These are phyloP conservation scores for Palaemon carinicauda DNA, from an alignment of 1,140 invertebrate species.

Conservation along the genomic window DNA sequence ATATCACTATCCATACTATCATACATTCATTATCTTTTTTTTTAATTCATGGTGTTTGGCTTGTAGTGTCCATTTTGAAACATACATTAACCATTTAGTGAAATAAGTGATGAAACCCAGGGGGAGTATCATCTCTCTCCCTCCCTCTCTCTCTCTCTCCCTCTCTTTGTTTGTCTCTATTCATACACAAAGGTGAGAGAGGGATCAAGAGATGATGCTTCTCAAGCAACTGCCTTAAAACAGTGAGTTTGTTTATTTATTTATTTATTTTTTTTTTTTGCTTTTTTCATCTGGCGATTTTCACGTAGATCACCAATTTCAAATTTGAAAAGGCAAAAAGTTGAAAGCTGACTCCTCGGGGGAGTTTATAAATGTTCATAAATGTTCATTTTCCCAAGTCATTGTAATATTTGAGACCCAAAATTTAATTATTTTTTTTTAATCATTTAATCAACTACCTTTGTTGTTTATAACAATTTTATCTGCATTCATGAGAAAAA, in stretches of 20 bases:
- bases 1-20: not conserved
- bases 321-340: not conserved
- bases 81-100: too few relatives aligned
- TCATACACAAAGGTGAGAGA: too few relatives aligned
- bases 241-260: constrained; percentile 31
- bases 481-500: too few relatives aligned
- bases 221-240: constrained; percentile 43
- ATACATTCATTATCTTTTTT: not conserved
- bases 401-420: too few relatives aligned
- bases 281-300: not conserved
- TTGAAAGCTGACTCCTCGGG: not conserved
- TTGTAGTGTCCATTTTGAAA: constrained; percentile 14
- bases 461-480: too few relatives aligned
- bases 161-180: too few relatives aligned
- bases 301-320: too few relatives aligned
- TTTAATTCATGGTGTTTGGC: constrained; percentile 30
- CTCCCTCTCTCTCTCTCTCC: too few relatives aligned
- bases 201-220: not conserved
- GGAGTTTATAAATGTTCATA: not conserved
- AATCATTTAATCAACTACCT: too few relatives aligned
- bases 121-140: not conserved
- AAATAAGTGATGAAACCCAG: too few relatives aligned
- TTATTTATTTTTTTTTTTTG: too few relatives aligned
- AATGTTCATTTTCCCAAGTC: not conserved
- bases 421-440: not conserved